Conservation (phyloP, 2,113 vertebrate species). For the Varanus salvator region DNA sequence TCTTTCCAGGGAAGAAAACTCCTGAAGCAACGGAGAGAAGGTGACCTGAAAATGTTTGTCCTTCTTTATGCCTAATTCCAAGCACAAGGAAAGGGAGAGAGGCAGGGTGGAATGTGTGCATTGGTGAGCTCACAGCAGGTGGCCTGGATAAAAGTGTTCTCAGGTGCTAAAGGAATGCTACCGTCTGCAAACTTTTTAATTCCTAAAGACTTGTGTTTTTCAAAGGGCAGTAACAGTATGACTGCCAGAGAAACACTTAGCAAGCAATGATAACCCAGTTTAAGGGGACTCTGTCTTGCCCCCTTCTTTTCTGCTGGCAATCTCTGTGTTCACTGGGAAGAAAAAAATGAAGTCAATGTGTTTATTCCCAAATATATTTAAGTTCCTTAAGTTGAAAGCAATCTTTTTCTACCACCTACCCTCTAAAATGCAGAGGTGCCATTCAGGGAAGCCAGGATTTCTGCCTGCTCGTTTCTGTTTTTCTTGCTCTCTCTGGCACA, state of each 20-base stretch:
- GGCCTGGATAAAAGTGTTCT: neutral
- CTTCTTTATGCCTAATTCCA: neutral
- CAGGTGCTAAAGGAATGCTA: conserved; percentile 36
- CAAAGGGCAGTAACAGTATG: conserved; percentile 1
- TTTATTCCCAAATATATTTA: neutral
- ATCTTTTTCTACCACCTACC: neutral
- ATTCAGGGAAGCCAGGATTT: neutral
- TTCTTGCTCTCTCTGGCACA: neutral
- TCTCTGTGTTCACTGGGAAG: neutral
- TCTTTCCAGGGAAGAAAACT: neutral
- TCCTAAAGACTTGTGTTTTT: conserved; percentile 33
- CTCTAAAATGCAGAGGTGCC: neutral
- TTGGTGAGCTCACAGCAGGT: conserved; percentile 13
- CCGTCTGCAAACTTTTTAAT: conserved; percentile 49
- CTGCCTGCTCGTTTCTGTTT: neutral
- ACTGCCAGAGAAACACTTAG: neutral
- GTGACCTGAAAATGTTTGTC: conserved; percentile 39
- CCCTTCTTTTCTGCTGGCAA: neutral
- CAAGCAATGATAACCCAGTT: neutral
- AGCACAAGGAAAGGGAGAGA: neutral
- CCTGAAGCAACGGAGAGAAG: neutral
- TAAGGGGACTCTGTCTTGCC: neutral
- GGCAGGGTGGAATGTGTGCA: accelerated
- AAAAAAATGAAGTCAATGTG: accelerated
- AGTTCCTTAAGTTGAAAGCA: neutral